Base-by-base conservation (phyloP, 2,888 invertebrate genomes). In the Plagiodera versicolora region DNA sequence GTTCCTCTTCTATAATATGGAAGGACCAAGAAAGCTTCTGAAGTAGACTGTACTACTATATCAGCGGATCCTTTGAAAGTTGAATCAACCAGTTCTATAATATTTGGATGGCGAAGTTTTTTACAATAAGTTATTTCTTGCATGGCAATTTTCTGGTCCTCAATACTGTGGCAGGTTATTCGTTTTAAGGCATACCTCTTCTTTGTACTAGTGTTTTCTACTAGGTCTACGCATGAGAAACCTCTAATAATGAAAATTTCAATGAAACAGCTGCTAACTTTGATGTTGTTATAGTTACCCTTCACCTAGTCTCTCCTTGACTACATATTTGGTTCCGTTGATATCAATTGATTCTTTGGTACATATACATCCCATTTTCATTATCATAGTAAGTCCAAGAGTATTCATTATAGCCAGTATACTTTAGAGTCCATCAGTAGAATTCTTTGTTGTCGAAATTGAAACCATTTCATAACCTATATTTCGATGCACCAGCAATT, bases 1-100 rank as follows among this genome's bases (percentile, higher is more conserved):
- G 91, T 90, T 18, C 93, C 94, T 77, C 87, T 85, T 85, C 89
- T 86, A 74, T 87, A 92, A 76, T 88, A 92, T 14, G 92, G 92
- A 73, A 93, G 80, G 18, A 93, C 83, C 64, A 93, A 84, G 59
- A 87, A 83, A 48, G 90, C 86, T 79, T 89, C 88, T 67, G 90
- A 90, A 32, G 87, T 89, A 46, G 85, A 80, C 77, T 88, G 87
- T 45, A 86, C 80, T 24, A 89, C 83, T 66, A 88, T 86, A 79
- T 89, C 89, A 0, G 87, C 86, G 8, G 83, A 83, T 35, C 80
- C 89, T 72, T 84, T 84, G 51, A 89, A 81, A 20, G 85, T 82
- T 50, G 87, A 88, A 75, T 89, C 91, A 58, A 91, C 81, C 32
- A 90, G 84, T 68, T 88, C 86, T 56, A 92, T 85, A 16, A 94